Percentiles rank a stretch among this genome's conserved stretches.
Evolutionary conservation across 2,888 invertebrate species (phyloP).

Genomic region (Baronia brevicornis): DNA sequence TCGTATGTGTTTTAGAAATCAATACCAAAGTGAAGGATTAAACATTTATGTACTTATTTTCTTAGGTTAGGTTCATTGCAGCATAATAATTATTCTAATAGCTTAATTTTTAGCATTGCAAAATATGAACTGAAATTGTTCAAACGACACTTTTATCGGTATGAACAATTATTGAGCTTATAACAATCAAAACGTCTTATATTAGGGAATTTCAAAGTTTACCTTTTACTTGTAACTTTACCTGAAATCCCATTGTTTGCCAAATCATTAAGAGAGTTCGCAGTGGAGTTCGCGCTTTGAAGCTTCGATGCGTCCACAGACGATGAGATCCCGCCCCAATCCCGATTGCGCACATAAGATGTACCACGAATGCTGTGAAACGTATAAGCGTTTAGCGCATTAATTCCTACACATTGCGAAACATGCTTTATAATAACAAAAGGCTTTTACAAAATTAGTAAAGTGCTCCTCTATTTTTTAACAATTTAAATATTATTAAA

Average conservation of each 20-base stretch:
- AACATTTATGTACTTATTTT: too few species aligned
- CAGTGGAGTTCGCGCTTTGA: constrained; percentile 91
- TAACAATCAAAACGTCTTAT: too few species aligned
- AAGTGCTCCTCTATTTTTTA: too few species aligned
- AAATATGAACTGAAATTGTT: too few species aligned
- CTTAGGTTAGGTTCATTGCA: too few species aligned
- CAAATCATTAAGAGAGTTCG: constrained; percentile 87
- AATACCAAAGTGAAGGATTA: constrained; percentile 9
- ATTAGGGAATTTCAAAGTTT: constrained; percentile 9
- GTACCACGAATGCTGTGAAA: constrained; percentile 80
- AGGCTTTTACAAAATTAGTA: neutral
- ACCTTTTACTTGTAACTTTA: constrained; percentile 39
- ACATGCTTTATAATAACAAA: too few species aligned
- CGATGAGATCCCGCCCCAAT: constrained; percentile 97
- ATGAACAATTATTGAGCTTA: too few species aligned
- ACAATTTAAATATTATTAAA: too few species aligned
- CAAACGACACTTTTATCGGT: too few species aligned
- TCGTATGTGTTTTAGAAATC: neutral
- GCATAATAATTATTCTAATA: too few species aligned
- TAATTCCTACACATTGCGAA: too few species aligned
- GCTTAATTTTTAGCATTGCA: too few species aligned
- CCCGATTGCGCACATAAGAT: constrained; percentile 84
- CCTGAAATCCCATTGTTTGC: constrained; percentile 92
- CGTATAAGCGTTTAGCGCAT: constrained; percentile 25
- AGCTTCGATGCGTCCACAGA: constrained; percentile 94